Evolutionary conservation across 1,140 invertebrate species (phyloP), one percentile per base, ranked within the genome.

Genomic region (Eurosta solidaginis): DNA sequence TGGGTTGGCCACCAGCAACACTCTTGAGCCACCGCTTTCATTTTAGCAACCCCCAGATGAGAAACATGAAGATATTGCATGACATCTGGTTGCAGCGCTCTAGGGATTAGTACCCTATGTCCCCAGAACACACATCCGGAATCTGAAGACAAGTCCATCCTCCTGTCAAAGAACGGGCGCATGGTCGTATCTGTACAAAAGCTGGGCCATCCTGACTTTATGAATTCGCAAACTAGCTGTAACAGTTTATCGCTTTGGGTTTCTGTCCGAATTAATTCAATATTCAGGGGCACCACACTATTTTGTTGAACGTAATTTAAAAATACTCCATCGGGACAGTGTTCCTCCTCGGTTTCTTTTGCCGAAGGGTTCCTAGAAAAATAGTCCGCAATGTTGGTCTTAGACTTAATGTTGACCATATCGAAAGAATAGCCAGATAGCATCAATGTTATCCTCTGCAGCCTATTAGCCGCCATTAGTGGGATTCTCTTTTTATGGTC

Each of bases 1-100:
- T 90, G 82, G 12, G 82, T 81, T 29, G 85, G 85, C 90, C 89
- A 91, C 84, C 84, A 90, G 4, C 89, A 80, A 68, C 87, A 88
- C 2, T 78, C 82, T 0, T 89, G 76, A 10, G 89, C n/a, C n/a
- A n/a, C n/a, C n/a, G n/a, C n/a, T n/a, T n/a, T n/a, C n/a, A n/a
- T n/a, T n/a, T n/a, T n/a, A n/a, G n/a, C n/a, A n/a, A n/a, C n/a
- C n/a, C n/a, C n/a, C n/a, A n/a, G n/a, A 86, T 90, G 89, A 17
- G 82, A 80, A 1, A 44, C 44, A 82, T 90, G 89, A 29, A 90
- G 20, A 20, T 49, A 50, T 27, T 50, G 7, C n/a, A 76, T 14
- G 12, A 52, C 27, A 6, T 33, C 47, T 25, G n/a, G 6, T 27
- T 52, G 47, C 14, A 76, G 14, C 17, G 2, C 4, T 10, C 3